Evolutionary conservation across 2,797 vertebrate genomes (phyloP).

Genomic region (Synanceia verrucosa): DNA sequence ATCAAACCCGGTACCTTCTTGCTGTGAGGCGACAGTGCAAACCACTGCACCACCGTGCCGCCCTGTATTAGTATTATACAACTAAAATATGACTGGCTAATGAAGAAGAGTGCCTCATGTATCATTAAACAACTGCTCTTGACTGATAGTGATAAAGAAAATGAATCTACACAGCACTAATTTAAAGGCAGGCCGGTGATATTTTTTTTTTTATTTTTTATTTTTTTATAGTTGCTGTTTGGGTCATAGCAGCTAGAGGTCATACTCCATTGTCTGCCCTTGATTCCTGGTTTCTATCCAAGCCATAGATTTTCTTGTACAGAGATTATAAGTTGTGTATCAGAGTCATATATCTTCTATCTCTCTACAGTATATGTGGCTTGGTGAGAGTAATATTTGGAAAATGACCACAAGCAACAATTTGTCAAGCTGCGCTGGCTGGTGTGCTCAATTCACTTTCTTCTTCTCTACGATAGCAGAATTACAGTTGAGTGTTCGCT

Average conservation of each 20-base stretch:
- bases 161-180: constrained; percentile 34
- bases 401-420: constrained; percentile 75
- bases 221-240: constrained; percentile 41
- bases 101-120: constrained; percentile 27
- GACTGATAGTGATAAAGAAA: constrained; percentile 25
- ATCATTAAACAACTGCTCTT: constrained; percentile 40
- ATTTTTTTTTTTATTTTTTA: too few relatives aligned
- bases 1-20: too few relatives aligned
- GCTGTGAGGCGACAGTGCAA: too few relatives aligned
- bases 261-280: constrained; percentile 31
- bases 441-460: constrained; percentile 72
- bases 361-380: constrained; percentile 43
- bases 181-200: constrained; percentile 25
- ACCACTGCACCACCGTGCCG: too few relatives aligned
- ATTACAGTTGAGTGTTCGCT: constrained; percentile 79
- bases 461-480: constrained; percentile 72
- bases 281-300: constrained; percentile 32
- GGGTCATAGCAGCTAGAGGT: constrained; percentile 52
- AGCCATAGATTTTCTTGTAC: constrained; percentile 35
- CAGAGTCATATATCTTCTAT: constrained; percentile 55
- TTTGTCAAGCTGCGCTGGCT: constrained; percentile 69
- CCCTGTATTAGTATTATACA: too few relatives aligned
- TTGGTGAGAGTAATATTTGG: constrained; percentile 66
- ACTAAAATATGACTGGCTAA: constrained; percentile 21
- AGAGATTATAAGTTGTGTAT: constrained; percentile 56